A percentile compares a stretch with the other conserved stretches of the same genome.
phyloP scores from a whole-genome alignment of 1,140 invertebrate genomes.

The Drosophila sturtevanti region DNA sequence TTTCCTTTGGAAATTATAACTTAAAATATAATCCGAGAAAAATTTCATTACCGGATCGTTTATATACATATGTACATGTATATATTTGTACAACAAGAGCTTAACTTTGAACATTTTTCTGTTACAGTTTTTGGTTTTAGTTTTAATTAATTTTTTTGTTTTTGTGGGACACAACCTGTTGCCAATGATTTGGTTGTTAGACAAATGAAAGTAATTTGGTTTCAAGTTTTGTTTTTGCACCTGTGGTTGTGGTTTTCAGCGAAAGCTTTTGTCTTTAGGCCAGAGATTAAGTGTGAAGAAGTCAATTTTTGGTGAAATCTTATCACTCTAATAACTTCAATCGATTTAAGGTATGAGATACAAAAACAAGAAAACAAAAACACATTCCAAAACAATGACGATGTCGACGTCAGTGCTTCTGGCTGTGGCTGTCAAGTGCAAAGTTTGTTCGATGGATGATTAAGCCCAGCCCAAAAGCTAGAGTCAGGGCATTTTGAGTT shows the following conservation, averaged over 20 bases:
- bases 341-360: slow-evolving; percentile 26
- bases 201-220: slow-evolving; percentile 38
- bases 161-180: slow-evolving; percentile 7
- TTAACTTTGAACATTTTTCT: no score
- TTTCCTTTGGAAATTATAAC: no score
- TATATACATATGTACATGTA: no score
- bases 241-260: slow-evolving; percentile 40
- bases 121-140: no score
- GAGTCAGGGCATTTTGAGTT: slow-evolving; percentile 31
- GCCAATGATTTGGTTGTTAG: slow-evolving; percentile 19
- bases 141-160: no score
- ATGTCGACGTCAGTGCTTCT: not conserved
- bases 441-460: slow-evolving; percentile 71
- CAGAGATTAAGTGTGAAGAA: slow-evolving; percentile 42
- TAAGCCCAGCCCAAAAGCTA: slow-evolving; percentile 44
- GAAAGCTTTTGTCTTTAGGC: slow-evolving; percentile 66
- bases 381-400: slow-evolving; percentile 63
- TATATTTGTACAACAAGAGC: no score
- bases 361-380: slow-evolving; percentile 17
- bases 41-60: no score
- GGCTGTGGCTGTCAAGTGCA: slow-evolving; percentile 41
- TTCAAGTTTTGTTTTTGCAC: slow-evolving; percentile 16
- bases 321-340: slow-evolving; percentile 46
- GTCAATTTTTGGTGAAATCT: slow-evolving; percentile 61
- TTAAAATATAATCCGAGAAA: no score